Percentiles rank a stretch among this genome's conserved stretches.
These are phyloP conservation scores for Chirona hameri DNA, from an alignment of 2,888 invertebrate species.

Conservation along the genomic window DNA sequence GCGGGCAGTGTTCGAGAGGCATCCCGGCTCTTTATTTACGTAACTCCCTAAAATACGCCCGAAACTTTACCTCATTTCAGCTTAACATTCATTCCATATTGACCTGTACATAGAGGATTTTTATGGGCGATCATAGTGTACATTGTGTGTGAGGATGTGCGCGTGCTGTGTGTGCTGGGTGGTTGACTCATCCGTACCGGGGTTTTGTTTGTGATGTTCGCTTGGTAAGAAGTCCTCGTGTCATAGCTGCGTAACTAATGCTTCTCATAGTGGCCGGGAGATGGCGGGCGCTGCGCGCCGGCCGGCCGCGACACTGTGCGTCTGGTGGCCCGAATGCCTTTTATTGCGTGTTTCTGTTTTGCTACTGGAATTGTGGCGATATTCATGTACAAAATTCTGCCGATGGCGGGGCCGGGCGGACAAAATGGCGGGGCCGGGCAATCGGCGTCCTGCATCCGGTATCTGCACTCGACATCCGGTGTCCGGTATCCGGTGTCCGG, in stretches of 20 bases:
- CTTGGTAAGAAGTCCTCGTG: not conserved
- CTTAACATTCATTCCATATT: constrained; percentile 29
- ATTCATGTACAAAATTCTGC: constrained; percentile 3
- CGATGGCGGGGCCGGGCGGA: too few species aligned
- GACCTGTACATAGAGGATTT: constrained; percentile 23
- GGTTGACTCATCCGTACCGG: not conserved
- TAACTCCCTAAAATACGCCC: constrained; percentile 7
- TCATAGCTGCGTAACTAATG: constrained; percentile 22
- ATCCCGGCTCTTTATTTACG: not conserved
- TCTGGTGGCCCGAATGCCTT: not conserved
- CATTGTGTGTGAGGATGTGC: not conserved
- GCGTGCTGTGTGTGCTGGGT: not conserved
- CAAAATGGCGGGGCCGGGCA: too few species aligned
- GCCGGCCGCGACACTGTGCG: too few species aligned
- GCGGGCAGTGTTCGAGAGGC: not conserved
- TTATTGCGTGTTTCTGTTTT: not conserved
- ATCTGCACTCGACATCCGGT: not conserved
- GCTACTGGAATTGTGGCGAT: not conserved
- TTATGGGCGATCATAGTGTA: constrained; percentile 13
- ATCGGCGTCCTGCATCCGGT: too few species aligned
- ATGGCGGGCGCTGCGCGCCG: not conserved
- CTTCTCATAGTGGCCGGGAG: not conserved
- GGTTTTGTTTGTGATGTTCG: not conserved
- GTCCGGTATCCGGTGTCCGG: not conserved
- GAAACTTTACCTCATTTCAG: constrained; percentile 27